These are phyloP conservation scores for Brachionus koreanus DNA, from an alignment of 1,140 invertebrate genomes.

Conservation along the genomic window DNA sequence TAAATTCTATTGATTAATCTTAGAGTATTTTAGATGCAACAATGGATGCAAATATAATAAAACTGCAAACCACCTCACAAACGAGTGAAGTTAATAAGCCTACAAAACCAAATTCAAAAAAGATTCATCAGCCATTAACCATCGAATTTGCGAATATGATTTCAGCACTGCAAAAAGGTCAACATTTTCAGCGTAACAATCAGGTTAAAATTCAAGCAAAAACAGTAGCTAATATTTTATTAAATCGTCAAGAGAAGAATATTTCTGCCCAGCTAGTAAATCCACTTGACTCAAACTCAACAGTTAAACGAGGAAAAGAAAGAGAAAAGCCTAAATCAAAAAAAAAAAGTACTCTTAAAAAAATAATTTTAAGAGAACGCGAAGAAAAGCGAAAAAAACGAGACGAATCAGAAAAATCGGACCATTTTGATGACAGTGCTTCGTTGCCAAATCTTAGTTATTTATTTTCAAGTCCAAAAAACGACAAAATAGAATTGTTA, in stretches of 20 bases:
- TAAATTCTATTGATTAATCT: not conserved
- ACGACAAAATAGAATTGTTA: not conserved
- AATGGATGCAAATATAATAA: not conserved
- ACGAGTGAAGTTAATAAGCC: not conserved
- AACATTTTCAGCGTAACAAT: not conserved
- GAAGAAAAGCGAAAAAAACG: slow-evolving; percentile 54
- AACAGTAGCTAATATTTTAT: not conserved
- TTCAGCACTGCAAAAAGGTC: slow-evolving; percentile 15
- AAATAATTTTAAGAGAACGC: slow-evolving; percentile 57
- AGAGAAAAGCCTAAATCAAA: slow-evolving; percentile 56
- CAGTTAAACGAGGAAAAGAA: slow-evolving; percentile 56
- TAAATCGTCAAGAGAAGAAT: not conserved
- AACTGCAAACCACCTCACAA: not conserved
- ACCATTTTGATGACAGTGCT: not conserved
- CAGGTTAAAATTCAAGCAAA: not conserved
- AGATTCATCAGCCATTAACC: slow-evolving; percentile 4
- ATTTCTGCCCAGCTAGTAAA: not conserved
- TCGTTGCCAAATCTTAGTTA: not conserved
- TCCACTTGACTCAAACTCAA: slow-evolving; percentile 21
- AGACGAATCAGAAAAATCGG: not conserved
- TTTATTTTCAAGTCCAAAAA: not conserved
- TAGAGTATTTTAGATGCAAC: not conserved
- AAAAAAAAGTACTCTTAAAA: slow-evolving; percentile 58
- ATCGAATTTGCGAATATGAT: slow-evolving; percentile 36
- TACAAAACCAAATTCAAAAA: slow-evolving; percentile 3